phyloP scores from a whole-genome alignment of 2,113 vertebrate species.

The Eupsittula cactorum region DNA sequence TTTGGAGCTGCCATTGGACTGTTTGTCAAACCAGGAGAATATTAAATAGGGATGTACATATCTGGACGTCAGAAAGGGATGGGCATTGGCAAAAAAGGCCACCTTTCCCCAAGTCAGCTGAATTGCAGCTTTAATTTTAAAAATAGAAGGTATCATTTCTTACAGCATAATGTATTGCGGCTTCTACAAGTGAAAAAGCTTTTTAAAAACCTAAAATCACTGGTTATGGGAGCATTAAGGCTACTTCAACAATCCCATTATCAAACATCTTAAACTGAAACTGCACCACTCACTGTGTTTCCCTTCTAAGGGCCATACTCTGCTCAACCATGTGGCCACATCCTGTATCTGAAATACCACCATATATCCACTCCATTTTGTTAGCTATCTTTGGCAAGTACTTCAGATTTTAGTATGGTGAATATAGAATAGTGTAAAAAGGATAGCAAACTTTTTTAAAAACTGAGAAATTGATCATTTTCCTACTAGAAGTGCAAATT shows the following conservation, averaged over 20 bases:
- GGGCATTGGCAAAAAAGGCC: not conserved
- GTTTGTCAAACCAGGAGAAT: not conserved
- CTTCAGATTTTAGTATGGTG: not conserved
- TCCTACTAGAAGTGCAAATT: not conserved
- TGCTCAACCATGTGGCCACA: not conserved
- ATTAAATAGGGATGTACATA: not conserved
- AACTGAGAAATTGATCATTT: not conserved
- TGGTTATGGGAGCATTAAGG: not conserved
- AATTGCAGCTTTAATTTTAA: not conserved
- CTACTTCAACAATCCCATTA: not conserved
- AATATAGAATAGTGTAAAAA: not conserved
- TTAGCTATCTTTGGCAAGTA: not conserved
- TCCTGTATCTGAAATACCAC: not conserved
- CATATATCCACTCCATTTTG: not conserved
- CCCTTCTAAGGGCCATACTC: not conserved
- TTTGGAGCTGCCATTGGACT: not conserved
- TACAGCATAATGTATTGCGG: not conserved
- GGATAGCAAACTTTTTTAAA: not conserved
- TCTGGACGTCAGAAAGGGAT: not conserved
- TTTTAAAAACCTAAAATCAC: not conserved
- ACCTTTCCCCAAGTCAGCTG: not conserved
- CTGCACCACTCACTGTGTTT: not conserved
- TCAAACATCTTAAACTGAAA: not conserved
- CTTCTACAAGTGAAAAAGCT: not conserved
- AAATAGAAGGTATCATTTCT: not conserved